These are phyloP conservation scores for Syngnathoides biaculeatus DNA, from an alignment of 2,113 vertebrate genomes.

Conservation along the genomic window DNA sequence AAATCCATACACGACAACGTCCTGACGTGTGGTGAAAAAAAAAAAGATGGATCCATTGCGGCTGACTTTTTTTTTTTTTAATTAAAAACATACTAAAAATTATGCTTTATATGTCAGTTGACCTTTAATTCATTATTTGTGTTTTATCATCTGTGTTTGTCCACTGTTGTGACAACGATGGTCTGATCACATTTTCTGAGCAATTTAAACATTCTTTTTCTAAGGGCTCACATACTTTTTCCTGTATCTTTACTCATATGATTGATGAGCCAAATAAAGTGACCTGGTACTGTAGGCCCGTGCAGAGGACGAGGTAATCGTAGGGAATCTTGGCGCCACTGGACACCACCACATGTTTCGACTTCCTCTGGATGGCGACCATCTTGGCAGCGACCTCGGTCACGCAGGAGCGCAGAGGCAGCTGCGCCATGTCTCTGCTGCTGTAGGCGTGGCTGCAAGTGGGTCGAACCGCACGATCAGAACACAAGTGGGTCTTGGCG, in stretches of 20 bases:
- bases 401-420: constrained; percentile 81
- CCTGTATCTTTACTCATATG: background rate
- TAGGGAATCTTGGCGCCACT: constrained; percentile 72
- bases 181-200: no score
- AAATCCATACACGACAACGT: no score
- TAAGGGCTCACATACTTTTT: background rate
- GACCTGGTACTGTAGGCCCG: constrained; percentile 88
- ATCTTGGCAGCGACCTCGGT: constrained; percentile 82
- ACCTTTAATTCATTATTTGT: no score
- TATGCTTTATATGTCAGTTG: no score
- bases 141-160: no score
- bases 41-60: no score
- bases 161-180: no score
- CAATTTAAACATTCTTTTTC: no score
- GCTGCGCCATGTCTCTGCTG: constrained; percentile 77
- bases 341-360: constrained; percentile 79
- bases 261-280: constrained; percentile 14
- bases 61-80: no score
- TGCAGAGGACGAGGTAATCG: constrained; percentile 88
- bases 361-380: constrained; percentile 81
- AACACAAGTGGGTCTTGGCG: background rate
- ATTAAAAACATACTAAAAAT: no score
- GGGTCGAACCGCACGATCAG: background rate
- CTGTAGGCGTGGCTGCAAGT: constrained; percentile 81
- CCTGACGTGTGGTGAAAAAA: no score